Evolutionary conservation across 2,888 invertebrate species (phyloP).

Genomic region (Paralinhomoeus sp.): DNA sequence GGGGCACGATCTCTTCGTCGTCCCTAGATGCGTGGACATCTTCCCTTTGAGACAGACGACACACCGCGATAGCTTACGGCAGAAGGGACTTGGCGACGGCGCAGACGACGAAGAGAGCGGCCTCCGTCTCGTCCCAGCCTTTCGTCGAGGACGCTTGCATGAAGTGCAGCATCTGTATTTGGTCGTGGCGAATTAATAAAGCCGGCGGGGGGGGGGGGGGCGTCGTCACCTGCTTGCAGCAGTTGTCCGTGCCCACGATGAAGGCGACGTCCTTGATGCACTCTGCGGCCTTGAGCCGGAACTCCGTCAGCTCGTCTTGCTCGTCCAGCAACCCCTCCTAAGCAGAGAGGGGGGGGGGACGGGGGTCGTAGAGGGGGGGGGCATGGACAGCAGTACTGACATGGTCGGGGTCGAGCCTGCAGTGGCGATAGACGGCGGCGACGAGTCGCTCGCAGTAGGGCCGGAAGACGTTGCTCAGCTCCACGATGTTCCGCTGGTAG

Average conservation of each 20-base stretch:
- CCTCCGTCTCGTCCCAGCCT: constrained; percentile 71
- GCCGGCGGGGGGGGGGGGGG: too few species aligned
- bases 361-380: too few species aligned
- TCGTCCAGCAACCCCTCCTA: constrained; percentile 55
- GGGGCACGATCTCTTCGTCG: constrained; percentile 71
- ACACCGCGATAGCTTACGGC: constrained; percentile 43
- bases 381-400: too few species aligned
- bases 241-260: constrained; percentile 70
- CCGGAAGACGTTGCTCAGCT: constrained; percentile 52
- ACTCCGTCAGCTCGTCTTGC: constrained; percentile 53
- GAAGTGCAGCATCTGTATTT: constrained; percentile 33
- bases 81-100: constrained; percentile 77
- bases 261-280: constrained; percentile 87
- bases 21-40: too few species aligned
- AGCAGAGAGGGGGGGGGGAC: not conserved
- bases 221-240: constrained; percentile 74
- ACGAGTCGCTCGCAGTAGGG: constrained; percentile 77
- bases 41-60: too few species aligned
- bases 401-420: constrained; percentile 83
- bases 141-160: constrained; percentile 42
- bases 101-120: constrained; percentile 79
- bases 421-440: constrained; percentile 64
- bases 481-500: constrained; percentile 57
- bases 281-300: constrained; percentile 61
- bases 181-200: too few species aligned